Percentiles rank a stretch among this genome's conserved stretches.
phyloP scores from a whole-genome alignment of 2,797 vertebrate species.

The Thripadectes ignobilis region DNA sequence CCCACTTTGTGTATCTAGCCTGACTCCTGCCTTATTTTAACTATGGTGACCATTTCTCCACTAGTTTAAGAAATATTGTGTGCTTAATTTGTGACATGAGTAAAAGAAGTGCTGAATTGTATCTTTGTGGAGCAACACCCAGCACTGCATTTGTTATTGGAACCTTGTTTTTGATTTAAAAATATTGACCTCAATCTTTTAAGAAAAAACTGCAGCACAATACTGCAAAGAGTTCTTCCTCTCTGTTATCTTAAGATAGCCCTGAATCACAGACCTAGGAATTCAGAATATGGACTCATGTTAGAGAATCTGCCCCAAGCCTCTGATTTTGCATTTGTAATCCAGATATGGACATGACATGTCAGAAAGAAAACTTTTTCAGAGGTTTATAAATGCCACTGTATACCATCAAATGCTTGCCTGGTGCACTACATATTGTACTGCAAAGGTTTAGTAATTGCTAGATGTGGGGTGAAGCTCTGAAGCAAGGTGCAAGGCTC shows the following conservation, averaged over 20 bases:
- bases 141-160: neutral
- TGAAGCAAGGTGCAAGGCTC: neutral
- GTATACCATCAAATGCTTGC: neutral
- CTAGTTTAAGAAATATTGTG: neutral
- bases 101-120: neutral
- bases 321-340: neutral
- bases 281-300: neutral
- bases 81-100: neutral
- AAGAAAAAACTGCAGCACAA: neutral
- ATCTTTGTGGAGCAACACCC: neutral
- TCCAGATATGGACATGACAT: neutral
- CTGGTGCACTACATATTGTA: neutral
- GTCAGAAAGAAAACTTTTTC: neutral
- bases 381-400: neutral
- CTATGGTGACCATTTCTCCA: neutral
- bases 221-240: neutral
- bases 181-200: neutral
- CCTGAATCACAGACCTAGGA: neutral
- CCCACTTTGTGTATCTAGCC: neutral
- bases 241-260: neutral
- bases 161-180: neutral
- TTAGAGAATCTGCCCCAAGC: neutral
- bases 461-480: neutral
- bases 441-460: neutral
- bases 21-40: neutral